Evolutionary conservation across 2,797 vertebrate genomes (phyloP), one percentile per base, ranked within the genome.

Genomic region (Girardinus metallicus): DNA sequence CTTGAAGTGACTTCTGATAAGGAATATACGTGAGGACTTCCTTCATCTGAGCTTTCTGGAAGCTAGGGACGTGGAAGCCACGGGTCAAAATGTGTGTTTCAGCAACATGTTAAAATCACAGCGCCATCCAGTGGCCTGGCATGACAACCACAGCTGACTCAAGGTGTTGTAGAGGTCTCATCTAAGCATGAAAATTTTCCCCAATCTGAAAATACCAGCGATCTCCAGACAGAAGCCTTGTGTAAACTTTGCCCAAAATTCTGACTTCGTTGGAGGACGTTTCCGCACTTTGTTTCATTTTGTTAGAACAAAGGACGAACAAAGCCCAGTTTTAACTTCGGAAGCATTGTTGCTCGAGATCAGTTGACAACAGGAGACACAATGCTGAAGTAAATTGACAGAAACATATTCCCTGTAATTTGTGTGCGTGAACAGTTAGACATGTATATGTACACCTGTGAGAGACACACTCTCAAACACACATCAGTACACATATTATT

Each of bases 251-350:
- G 4, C 26, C 10, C 66, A 49, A 83, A 82, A 89, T 83, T 82
- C 68, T 80, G 80, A 66, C 79, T 87, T 51, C 23, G 23, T 85
- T 90, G 83, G 90, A 80, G 76, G 78, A 75, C 81, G 70, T 82
- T 83, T 84, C 81, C 64, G 68, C 80, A 84, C 57, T 78, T 72
- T 71, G 31, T 53, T 73, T 82, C 86, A 92, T 80, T 82, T 81
- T 36, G 29, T 41, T 51, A 62, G 7, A 82, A 70, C 78, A 76
- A 68, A 83, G 70, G 70, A 74, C 16, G 12, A 51, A 88, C 79
- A 44, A 74, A 76, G 83, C 47, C 75, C 73, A 77, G 82, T 51
- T 86, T 57, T 74, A 85, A 86, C 88, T 89, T 81, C 51, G 60
- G 43, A 75, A 88, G 89, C 89, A 68, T 12, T 31, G 73, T 34